These are phyloP conservation scores for Drosophila eohydei DNA, from an alignment of 2,888 invertebrate species.

Conservation along the genomic window DNA sequence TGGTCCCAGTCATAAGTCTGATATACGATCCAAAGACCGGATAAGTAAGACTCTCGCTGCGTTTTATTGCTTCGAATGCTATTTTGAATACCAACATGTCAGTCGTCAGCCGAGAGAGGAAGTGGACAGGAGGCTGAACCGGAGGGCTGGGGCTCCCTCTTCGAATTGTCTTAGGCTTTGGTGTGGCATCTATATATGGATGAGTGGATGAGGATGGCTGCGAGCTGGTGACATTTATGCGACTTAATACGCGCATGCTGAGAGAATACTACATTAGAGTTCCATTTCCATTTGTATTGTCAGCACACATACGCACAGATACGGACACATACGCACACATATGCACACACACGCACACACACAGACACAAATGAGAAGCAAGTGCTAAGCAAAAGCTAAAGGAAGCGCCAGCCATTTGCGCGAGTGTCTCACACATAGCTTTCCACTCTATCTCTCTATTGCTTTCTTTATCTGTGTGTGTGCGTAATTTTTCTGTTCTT, in stretches of 20 bases:
- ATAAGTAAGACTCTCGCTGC: slow-evolving; percentile 73
- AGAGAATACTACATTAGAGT: slow-evolving; percentile 78
- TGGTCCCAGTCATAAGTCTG: slow-evolving; percentile 64
- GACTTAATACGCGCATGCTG: slow-evolving; percentile 77
- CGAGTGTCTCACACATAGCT: slow-evolving; percentile 49
- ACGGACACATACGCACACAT: slow-evolving; percentile 22
- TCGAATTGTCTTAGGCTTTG: slow-evolving; percentile 71
- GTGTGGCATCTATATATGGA: slow-evolving; percentile 28
- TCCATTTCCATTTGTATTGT: slow-evolving; percentile 62
- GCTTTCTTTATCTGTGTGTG: slow-evolving; percentile 1
- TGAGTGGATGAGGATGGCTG: slow-evolving; percentile 37
- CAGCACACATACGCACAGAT: slow-evolving; percentile 23
- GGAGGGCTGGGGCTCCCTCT: slow-evolving; percentile 20
- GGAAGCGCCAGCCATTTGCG: slow-evolving; percentile 62
- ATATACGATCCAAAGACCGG: slow-evolving; percentile 70
- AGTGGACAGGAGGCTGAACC: no score
- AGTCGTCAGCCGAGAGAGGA: slow-evolving; percentile 2
- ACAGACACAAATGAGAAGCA: slow-evolving; percentile 35
- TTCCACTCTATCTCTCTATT: background rate
- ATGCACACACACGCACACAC: slow-evolving; percentile 13
- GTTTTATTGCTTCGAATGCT: slow-evolving; percentile 81
- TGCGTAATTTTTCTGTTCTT: slow-evolving; percentile 36
- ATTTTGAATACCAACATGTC: slow-evolving; percentile 81
- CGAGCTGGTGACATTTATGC: slow-evolving; percentile 73
- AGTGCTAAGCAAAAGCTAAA: slow-evolving; percentile 33